Evolutionary conservation across 2,797 vertebrate species (phyloP).

Genomic region (Pantherophis alleghaniensis): DNA sequence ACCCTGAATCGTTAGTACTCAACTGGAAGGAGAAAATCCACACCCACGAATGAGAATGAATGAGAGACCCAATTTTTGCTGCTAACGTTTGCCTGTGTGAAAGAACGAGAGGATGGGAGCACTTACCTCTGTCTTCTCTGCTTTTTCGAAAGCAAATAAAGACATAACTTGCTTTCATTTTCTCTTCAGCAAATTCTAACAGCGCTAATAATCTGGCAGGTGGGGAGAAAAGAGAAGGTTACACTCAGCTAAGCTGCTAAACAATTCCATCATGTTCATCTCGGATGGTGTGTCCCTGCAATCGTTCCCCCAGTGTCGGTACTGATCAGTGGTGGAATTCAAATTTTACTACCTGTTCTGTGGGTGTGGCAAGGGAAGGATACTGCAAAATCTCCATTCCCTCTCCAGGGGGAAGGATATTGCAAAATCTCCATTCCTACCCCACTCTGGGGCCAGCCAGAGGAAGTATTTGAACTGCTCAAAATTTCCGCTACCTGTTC

Average conservation of each 20-base stretch:
- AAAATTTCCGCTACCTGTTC: no score
- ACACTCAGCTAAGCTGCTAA: neutral
- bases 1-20: constrained; percentile 16
- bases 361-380: no score
- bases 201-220: constrained; percentile 87
- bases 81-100: neutral
- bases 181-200: constrained; percentile 94
- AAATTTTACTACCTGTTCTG: no score
- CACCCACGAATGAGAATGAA: no score
- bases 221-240: constrained; percentile 11
- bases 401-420: no score
- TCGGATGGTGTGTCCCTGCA: neutral
- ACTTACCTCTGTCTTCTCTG: constrained; percentile 93
- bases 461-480: no score
- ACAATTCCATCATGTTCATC: neutral
- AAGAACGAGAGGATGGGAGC: fast-evolving
- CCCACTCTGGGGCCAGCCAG: no score
- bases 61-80: fast-evolving
- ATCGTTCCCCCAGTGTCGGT: no score
- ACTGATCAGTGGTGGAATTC: neutral
- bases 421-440: no score
- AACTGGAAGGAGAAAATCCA: neutral
- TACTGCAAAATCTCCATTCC: no score
- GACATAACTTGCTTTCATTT: constrained; percentile 92
- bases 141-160: constrained; percentile 96